These are phyloP conservation scores for Drosophila nigritarsus DNA, from an alignment of 2,888 invertebrate species.

Conservation along the genomic window DNA sequence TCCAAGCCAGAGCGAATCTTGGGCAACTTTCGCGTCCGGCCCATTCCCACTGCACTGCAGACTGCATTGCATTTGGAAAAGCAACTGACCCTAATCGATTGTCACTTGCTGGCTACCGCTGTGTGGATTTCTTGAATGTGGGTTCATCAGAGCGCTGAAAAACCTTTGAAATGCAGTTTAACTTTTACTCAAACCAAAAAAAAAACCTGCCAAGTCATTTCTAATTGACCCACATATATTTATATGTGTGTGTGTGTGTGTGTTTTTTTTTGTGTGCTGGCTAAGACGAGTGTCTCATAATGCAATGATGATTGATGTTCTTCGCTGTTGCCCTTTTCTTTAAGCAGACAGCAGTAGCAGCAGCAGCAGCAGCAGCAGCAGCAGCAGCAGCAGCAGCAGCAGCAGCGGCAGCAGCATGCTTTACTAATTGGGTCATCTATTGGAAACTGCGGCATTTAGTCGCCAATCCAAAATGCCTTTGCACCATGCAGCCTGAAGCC, in stretches of 20 bases:
- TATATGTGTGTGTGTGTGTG: not conserved
- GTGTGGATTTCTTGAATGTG: slow-evolving; percentile 55
- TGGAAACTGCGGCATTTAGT: slow-evolving; percentile 39
- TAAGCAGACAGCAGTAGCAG: not conserved
- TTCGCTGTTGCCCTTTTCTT: slow-evolving; percentile 62
- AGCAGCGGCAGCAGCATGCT: not conserved
- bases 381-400: not conserved
- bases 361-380: not conserved
- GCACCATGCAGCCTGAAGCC: slow-evolving; percentile 29
- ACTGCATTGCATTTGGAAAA: slow-evolving; percentile 18
- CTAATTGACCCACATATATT: slow-evolving; percentile 70
- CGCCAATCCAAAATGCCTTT: slow-evolving; percentile 39
- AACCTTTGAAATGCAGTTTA: slow-evolving; percentile 57
- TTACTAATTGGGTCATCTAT: slow-evolving; percentile 68
- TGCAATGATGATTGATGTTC: slow-evolving; percentile 72
- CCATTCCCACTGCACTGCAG: slow-evolving; percentile 19
- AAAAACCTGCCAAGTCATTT: slow-evolving; percentile 74
- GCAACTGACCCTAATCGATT: slow-evolving; percentile 73
- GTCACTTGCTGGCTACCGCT: slow-evolving; percentile 63
- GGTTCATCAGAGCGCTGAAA: slow-evolving; percentile 43
- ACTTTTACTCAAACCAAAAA: slow-evolving; percentile 55
- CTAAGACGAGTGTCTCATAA: slow-evolving; percentile 57
- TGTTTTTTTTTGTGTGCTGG: not conserved
- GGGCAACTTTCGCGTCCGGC: slow-evolving; percentile 41
- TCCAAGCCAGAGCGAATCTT: slow-evolving; percentile 32